Evolutionary conservation across 1,140 invertebrate species (phyloP).

Genomic region (Campodea augens): DNA sequence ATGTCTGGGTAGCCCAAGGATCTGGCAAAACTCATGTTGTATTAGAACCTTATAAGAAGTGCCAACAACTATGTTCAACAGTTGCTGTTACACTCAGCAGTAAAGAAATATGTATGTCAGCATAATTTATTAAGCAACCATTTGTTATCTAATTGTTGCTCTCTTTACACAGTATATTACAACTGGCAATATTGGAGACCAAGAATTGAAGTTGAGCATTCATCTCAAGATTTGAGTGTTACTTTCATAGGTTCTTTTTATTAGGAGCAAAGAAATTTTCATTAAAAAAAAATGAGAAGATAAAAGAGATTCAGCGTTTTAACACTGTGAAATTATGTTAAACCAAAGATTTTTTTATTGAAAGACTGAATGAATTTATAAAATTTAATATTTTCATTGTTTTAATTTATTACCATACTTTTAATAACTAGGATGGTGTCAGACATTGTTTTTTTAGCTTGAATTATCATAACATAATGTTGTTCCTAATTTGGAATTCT

Average conservation of each 20-base stretch:
- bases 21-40: slow-evolving; percentile 40
- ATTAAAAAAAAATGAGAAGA: too few species aligned
- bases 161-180: slow-evolving; percentile 47
- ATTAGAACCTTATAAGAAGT: slow-evolving; percentile 44
- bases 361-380: not conserved
- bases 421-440: not conserved
- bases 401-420: not conserved
- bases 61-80: slow-evolving; percentile 37
- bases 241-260: slow-evolving; percentile 51
- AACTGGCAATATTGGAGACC: slow-evolving; percentile 71
- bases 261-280: slow-evolving; percentile 24
- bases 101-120: slow-evolving; percentile 44
- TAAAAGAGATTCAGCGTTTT: too few species aligned
- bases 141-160: slow-evolving; percentile 10
- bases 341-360: too few species aligned
- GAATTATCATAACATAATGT: not conserved
- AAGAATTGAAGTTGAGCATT: slow-evolving; percentile 31
- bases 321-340: too few species aligned
- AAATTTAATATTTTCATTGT: not conserved
- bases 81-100: slow-evolving; percentile 39
- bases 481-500: too few species aligned
- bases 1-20: slow-evolving; percentile 44
- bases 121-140: slow-evolving; percentile 4
- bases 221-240: slow-evolving; percentile 37
- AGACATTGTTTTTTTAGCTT: not conserved